These are phyloP conservation scores for Musca domestica DNA, from an alignment of 1,140 invertebrate genomes.

Conservation along the genomic window DNA sequence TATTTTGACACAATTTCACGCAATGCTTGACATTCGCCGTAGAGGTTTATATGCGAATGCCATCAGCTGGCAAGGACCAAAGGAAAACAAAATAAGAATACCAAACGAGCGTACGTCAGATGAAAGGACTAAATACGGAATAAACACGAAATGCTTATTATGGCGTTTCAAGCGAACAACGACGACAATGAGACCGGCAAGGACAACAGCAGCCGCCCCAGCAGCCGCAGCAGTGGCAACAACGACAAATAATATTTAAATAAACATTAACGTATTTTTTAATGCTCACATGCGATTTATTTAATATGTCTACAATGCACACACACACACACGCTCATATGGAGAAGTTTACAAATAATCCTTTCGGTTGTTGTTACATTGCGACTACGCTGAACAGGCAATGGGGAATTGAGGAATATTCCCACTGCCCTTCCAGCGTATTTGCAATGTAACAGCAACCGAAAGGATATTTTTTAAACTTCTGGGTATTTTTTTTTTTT, in stretches of 20 bases:
- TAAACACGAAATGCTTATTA: neutral
- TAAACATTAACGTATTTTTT: constrained; percentile 19
- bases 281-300: constrained; percentile 14
- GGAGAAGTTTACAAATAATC: too few species aligned
- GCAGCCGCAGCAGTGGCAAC: neutral
- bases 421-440: too few species aligned
- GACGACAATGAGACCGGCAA: too few species aligned
- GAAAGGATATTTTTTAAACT: too few species aligned
- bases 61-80: neutral
- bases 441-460: too few species aligned
- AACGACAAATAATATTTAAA: constrained; percentile 4
- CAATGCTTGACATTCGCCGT: constrained; percentile 15
- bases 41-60: neutral
- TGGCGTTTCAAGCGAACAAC: neutral
- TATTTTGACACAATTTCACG: constrained; percentile 22
- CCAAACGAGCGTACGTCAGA: neutral
- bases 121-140: too few species aligned
- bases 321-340: too few species aligned
- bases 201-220: too few species aligned
- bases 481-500: too few species aligned
- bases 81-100: neutral
- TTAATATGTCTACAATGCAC: neutral
- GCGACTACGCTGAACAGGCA: too few species aligned
- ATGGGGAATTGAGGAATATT: too few species aligned
- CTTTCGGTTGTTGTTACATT: too few species aligned